These are phyloP conservation scores for Falco novaeseelandiae DNA, from an alignment of 2,797 vertebrate species.

Conservation along the genomic window DNA sequence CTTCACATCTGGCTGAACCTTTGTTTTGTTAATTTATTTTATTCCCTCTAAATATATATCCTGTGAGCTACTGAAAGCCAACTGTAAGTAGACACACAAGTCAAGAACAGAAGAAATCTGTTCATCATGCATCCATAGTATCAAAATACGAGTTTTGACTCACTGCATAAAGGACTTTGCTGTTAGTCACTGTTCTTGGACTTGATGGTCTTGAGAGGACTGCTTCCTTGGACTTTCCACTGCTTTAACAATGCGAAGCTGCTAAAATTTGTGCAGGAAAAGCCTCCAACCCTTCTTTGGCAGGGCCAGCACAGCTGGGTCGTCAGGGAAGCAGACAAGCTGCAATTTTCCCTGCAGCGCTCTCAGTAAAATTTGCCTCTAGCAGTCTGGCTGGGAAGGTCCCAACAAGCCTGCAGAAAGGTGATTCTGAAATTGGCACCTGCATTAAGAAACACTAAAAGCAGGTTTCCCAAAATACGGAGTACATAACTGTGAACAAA, in stretches of 20 bases:
- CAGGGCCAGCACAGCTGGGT: background rate
- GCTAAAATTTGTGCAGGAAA: background rate
- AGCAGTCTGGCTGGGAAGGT: background rate
- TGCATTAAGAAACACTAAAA: background rate
- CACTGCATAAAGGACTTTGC: too few species aligned
- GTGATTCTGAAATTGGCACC: background rate
- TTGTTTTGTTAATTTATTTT: background rate
- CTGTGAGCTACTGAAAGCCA: background rate
- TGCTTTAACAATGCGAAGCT: background rate
- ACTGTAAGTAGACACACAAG: background rate
- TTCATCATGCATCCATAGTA: background rate
- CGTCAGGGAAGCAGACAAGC: background rate
- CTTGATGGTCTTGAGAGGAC: background rate
- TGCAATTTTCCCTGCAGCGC: background rate
- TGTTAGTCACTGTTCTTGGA: background rate
- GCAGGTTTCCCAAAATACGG: background rate
- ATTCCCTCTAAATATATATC: background rate
- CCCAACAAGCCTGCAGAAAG: background rate
- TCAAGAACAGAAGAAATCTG: background rate
- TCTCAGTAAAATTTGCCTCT: background rate
- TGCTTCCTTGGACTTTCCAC: background rate
- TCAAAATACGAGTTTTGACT: background rate
- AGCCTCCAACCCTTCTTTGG: background rate
- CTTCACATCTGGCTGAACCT: background rate
- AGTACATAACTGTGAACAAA: background rate